These are phyloP conservation scores for Lucilia sericata DNA, from an alignment of 1,140 invertebrate genomes.

Conservation along the genomic window DNA sequence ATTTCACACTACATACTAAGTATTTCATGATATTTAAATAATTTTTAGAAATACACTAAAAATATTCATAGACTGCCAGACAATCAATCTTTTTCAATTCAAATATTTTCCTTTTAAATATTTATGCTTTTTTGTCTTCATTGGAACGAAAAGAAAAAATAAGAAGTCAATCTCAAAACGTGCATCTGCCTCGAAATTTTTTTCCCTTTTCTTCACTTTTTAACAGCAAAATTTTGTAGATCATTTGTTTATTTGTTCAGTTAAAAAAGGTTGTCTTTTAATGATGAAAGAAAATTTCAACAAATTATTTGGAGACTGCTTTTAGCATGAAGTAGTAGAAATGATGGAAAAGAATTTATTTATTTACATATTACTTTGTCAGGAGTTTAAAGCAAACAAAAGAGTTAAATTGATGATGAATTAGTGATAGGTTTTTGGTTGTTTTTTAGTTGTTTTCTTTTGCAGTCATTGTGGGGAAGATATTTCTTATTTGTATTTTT, in stretches of 20 bases:
- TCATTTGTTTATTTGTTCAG: constrained; percentile 35
- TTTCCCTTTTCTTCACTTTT: background rate
- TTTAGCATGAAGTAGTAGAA: background rate
- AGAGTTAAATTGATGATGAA: background rate
- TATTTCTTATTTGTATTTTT: background rate
- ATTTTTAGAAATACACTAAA: too few relatives aligned
- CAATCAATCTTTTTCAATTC: too few relatives aligned
- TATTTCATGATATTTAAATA: too few relatives aligned
- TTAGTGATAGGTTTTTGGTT: background rate
- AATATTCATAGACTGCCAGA: too few relatives aligned
- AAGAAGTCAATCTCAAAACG: constrained; percentile 38
- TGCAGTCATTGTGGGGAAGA: background rate
- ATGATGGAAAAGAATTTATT: background rate
- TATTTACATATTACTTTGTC: constrained; percentile 10
- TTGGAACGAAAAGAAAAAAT: too few relatives aligned
- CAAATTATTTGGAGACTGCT: background rate
- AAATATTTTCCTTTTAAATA: background rate
- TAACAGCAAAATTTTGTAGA: constrained; percentile 32
- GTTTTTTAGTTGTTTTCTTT: constrained; percentile 1
- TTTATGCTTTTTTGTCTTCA: constrained; percentile 13
- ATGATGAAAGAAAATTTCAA: constrained; percentile 19
- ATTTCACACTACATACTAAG: too few relatives aligned
- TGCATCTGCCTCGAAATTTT: constrained; percentile 12
- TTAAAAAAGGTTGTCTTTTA: constrained; percentile 14
- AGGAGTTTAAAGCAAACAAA: background rate